Conservation (phyloP, 2,888 invertebrate genomes). For the Achlya flavicornis region DNA sequence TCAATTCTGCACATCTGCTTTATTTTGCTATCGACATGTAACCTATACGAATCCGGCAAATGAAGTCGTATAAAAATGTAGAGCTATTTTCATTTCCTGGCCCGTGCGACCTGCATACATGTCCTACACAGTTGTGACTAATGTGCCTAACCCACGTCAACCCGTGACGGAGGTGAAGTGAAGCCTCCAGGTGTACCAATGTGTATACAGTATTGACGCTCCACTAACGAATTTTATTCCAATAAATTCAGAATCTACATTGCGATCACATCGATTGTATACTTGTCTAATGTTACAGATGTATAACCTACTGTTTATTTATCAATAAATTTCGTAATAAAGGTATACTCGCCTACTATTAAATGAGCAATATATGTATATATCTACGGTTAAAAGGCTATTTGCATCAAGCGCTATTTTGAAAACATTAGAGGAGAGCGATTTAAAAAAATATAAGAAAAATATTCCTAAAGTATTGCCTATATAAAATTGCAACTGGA, state of each 20-base stretch:
- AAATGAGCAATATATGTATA: too few relatives aligned
- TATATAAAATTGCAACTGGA: too few relatives aligned
- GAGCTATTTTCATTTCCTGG: slow-evolving; percentile 7
- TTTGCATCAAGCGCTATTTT: too few relatives aligned
- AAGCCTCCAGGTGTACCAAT: slow-evolving; percentile 59
- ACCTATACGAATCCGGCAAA: neutral
- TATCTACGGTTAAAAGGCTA: too few relatives aligned
- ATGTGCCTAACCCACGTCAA: slow-evolving; percentile 65
- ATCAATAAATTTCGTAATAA: too few relatives aligned
- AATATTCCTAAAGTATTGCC: too few relatives aligned
- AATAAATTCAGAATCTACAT: slow-evolving; percentile 54
- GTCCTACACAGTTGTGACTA: slow-evolving; percentile 70
- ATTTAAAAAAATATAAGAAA: too few relatives aligned
- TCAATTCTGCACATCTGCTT: too few relatives aligned
- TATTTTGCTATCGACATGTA: neutral
- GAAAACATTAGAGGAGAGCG: too few relatives aligned
- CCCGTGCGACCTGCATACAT: slow-evolving; percentile 35
- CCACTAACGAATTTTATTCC: slow-evolving; percentile 54
- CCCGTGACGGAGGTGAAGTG: slow-evolving; percentile 70
- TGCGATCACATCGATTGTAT: slow-evolving; percentile 18
- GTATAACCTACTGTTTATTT: neutral
- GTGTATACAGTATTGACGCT: slow-evolving; percentile 56
- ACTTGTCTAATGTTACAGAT: too few relatives aligned
- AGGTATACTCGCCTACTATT: too few relatives aligned
- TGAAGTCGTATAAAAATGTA: slow-evolving; percentile 11